Evolutionary conservation across 2,113 vertebrate species (phyloP).

Genomic region (Barbus barbus): DNA sequence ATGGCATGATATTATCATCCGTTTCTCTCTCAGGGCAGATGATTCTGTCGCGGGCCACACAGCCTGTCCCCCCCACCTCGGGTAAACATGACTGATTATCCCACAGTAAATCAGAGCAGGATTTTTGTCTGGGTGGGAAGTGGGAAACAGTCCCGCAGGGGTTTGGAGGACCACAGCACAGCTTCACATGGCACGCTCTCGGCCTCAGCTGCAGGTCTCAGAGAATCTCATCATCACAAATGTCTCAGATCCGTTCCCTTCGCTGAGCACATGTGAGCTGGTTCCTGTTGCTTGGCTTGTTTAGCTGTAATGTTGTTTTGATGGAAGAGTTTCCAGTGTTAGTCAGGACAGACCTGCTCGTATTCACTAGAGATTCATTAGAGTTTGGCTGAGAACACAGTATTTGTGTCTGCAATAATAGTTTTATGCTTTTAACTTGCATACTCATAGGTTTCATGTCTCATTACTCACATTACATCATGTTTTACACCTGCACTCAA

Average conservation of each 20-base stretch:
- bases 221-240: not conserved
- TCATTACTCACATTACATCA: constrained; percentile 9
- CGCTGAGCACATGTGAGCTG: not conserved
- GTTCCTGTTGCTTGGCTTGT: too few species aligned
- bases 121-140: not conserved
- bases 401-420: not conserved
- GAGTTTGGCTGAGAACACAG: not conserved
- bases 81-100: constrained; percentile 17
- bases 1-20: constrained; percentile 73
- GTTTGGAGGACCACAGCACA: not conserved
- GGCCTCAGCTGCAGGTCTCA: not conserved
- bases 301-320: not conserved
- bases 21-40: not conserved
- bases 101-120: not conserved
- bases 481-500: constrained; percentile 4
- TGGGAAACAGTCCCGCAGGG: not conserved
- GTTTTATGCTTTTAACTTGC: constrained; percentile 20
- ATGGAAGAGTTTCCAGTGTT: not conserved
- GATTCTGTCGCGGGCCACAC: constrained; percentile 2
- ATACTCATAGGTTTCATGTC: not conserved
- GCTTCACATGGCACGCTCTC: not conserved
- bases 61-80: not conserved
- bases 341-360: too few species aligned
- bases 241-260: not conserved
- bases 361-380: not conserved